Base-by-base conservation (phyloP, 92 coral and sea anemone genomes). In the Epizoanthus illoricatus region DNA sequence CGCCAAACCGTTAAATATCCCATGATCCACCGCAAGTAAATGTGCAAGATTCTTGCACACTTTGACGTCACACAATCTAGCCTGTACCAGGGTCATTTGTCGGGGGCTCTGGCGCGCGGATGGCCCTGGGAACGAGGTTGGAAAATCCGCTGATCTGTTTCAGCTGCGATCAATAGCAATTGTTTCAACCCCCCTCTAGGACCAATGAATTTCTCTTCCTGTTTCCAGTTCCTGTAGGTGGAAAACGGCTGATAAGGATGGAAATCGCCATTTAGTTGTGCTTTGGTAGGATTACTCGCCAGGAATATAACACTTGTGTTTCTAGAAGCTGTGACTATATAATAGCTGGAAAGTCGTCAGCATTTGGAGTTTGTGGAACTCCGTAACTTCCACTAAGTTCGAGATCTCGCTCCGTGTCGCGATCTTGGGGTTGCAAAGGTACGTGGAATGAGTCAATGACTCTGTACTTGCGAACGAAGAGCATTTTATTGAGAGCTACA, bases 221-320 rank as follows among this genome's bases (percentile, higher is more conserved):
- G 81, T 75, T 75, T 75, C 81, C 81, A 75, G 81, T 59, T 75
- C 69, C 81, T 39, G 69, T 17, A 63, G 68, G 52, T 68, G 52
- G 52, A 68, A 52, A 52, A 15, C 47, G 70, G 43, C 70, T 65
- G 70, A 24, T 3, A 40, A 55, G 13, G 68, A 75, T 75, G 81
- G 81, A 59, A 24, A 75, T 75, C 5, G 69, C 55, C 10, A n/a
- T 36, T 75, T 20, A 18, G 55, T 58, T n/a, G 52, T 18, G 42
- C 33, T 75, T 39, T 62, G 81, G 16, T 60, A 67, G 42, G 81
- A 40, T 60, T 59, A 75, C 81, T 7, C 49, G 15, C 56, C 13
- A 39, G 56, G 43, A 58, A 75, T 20, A 58, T 17, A 75, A 75
- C 17, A 39, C 21, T 45, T 33, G 5, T 45, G 17, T 75, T 58